Conservation (phyloP, 2,888 invertebrate genomes). For the Sinodicranocentrus sp. region DNA sequence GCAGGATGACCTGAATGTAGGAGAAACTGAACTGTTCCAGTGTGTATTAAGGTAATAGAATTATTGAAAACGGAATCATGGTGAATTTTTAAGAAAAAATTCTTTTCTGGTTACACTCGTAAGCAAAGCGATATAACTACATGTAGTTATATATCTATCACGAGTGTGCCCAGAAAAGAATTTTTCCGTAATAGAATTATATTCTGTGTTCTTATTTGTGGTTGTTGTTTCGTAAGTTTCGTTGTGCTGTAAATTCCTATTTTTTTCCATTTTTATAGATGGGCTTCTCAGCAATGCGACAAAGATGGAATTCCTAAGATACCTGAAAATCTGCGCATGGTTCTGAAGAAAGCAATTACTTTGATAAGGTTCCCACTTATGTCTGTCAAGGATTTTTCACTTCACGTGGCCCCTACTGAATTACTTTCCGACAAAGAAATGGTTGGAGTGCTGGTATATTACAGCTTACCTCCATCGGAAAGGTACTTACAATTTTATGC, state of each 20-base stretch:
- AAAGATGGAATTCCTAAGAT: conserved; percentile 64
- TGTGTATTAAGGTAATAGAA: conserved; percentile 60
- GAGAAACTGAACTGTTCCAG: conserved; percentile 71
- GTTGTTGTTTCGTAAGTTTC: no score
- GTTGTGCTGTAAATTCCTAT: no score
- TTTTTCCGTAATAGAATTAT: no score
- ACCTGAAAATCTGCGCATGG: conserved; percentile 67
- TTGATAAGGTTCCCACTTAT: conserved; percentile 72
- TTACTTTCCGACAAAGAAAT: conserved; percentile 71
- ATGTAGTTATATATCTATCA: no score
- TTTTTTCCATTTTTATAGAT: no score
- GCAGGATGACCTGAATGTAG: conserved; percentile 72
- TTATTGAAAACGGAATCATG: no score
- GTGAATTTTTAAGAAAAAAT: no score
- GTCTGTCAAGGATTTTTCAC: conserved; percentile 72
- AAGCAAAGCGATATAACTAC: no score
- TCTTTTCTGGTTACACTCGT: no score
- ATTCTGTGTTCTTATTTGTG: no score
- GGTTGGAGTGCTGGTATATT: conserved; percentile 74
- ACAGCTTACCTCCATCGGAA: conserved; percentile 72
- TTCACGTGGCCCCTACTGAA: conserved; percentile 72
- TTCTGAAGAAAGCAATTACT: conserved; percentile 62
- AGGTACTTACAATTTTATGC: conserved; percentile 43
- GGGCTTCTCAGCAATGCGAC: conserved; percentile 69
- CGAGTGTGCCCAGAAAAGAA: no score